Percentiles rank a stretch among this genome's conserved stretches.
Conservation (phyloP, 2,797 vertebrate species). For the Gambelia wislizenii region DNA sequence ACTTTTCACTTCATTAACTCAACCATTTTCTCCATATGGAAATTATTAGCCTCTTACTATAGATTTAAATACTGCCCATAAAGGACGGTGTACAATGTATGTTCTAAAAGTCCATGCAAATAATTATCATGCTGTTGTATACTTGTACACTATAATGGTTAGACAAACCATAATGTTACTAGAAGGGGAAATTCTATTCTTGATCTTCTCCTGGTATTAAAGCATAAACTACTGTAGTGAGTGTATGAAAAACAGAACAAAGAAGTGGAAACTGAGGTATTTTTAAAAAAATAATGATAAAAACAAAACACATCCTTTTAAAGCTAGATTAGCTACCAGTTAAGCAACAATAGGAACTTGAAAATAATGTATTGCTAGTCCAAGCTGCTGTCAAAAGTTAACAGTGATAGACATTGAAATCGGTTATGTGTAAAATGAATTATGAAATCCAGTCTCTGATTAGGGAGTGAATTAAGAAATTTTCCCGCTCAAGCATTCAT, state of each 20-base stretch:
- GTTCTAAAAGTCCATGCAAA: conserved; percentile 53
- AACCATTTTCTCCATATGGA: conserved; percentile 73
- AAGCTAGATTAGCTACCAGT: conserved; percentile 47
- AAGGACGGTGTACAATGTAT: conserved; percentile 54
- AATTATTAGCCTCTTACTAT: conserved; percentile 68
- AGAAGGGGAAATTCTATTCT: no score
- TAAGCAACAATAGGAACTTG: background rate
- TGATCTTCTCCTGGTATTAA: no score
- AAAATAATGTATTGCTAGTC: background rate
- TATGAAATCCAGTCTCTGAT: conserved; percentile 47
- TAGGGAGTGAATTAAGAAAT: conserved; percentile 65
- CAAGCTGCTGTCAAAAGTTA: background rate
- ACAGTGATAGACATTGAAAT: background rate
- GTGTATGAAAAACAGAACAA: background rate
- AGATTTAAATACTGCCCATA: conserved; percentile 61
- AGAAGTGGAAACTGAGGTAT: background rate
- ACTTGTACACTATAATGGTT: conserved; percentile 36
- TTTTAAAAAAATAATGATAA: conserved; percentile 42
- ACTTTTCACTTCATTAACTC: conserved; percentile 60
- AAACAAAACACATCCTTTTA: conserved; percentile 51
- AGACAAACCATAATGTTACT: background rate
- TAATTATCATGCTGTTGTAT: conserved; percentile 37
- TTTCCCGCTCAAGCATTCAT: conserved; percentile 70
- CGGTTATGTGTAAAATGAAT: background rate
- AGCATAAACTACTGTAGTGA: no score